Base-by-base conservation (phyloP, 2,888 invertebrate species). In the Phengaris arion region DNA sequence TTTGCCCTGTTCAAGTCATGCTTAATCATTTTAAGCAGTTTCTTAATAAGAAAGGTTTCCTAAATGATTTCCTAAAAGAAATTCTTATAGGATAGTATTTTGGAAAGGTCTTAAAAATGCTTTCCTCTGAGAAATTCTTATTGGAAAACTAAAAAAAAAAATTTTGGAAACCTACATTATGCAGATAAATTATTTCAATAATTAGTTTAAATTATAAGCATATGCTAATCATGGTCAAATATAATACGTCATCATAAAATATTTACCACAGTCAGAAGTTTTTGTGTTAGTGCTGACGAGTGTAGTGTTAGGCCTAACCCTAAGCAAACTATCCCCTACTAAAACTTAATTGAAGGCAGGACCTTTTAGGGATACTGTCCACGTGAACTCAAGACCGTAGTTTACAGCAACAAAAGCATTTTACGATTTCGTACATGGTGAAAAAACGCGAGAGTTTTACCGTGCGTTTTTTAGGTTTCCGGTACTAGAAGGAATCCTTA, bases 321-420 rank as follows among this genome's bases (percentile, higher is more conserved):
- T 64, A 64, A 64, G 35, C 64, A 64, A 64, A 64, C 64, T 64
- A 64, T 64, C 64, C 59, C 64, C 13, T 64, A 64, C 64, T 64
- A 64, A 64, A 64, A 64, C 35, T 35, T 64, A 64, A 64, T 64
- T 22, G 59, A 22, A 57, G 2, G 59, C 22, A 22, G 59, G 12
- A 22, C 22, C 22, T 59, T 59, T 45, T 64, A 64, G 64, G 12
- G 35, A 5, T 12, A 13, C 12, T 45, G 35, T 64, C 64, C 64
- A 35, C 64, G 64, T 35, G 35, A 6, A 12, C 35, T 7, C 48
- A 6, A 7, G 48, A 7, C 48, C 6, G 5, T 64, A 45, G 59
- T 22, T 22, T 64, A 45, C 6, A 35, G 59, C 10, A n/a, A 13
- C 15, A 57, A 10, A 64, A 64, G 59, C 10, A 22, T 64, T 64